These are phyloP conservation scores for Ormyrus thymus DNA, from an alignment of 2,888 invertebrate genomes.

Conservation along the genomic window DNA sequence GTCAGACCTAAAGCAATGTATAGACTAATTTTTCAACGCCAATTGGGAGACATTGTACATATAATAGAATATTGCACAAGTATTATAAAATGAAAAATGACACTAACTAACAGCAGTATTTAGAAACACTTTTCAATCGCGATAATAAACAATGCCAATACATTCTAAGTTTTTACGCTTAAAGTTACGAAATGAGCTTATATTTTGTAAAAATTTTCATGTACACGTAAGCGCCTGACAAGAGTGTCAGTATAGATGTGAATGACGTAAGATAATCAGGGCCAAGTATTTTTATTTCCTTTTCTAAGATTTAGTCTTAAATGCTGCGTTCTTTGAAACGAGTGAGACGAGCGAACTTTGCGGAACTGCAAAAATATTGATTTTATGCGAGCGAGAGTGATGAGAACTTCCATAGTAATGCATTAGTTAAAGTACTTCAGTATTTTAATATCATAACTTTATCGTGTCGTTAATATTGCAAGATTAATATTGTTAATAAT, in stretches of 20 bases:
- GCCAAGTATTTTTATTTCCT: slow-evolving; percentile 21
- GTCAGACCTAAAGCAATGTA: background rate
- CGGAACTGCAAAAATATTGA: background rate
- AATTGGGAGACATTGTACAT: background rate
- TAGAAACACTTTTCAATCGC: background rate
- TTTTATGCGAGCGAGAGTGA: slow-evolving; percentile 27
- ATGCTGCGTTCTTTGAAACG: slow-evolving; percentile 10
- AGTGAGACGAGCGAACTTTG: background rate
- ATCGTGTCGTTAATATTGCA: slow-evolving; percentile 24
- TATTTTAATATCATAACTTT: slow-evolving; percentile 36
- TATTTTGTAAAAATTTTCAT: slow-evolving; percentile 49
- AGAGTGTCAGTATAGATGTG: slow-evolving; percentile 7
- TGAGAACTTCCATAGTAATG: slow-evolving; percentile 35
- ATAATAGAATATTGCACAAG: background rate
- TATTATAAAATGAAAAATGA: background rate
- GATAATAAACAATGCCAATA: slow-evolving; percentile 16
- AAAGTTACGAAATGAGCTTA: slow-evolving; percentile 42
- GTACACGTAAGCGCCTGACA: background rate
- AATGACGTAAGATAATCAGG: slow-evolving; percentile 1
- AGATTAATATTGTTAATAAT: background rate
- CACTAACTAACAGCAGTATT: slow-evolving; percentile 22
- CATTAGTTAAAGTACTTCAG: slow-evolving; percentile 37
- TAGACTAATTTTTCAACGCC: background rate
- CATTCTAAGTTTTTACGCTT: slow-evolving; percentile 39
- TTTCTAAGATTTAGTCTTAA: background rate